These are phyloP conservation scores for Apteryx mantelli DNA, from an alignment of 2,113 vertebrate genomes.

Conservation along the genomic window DNA sequence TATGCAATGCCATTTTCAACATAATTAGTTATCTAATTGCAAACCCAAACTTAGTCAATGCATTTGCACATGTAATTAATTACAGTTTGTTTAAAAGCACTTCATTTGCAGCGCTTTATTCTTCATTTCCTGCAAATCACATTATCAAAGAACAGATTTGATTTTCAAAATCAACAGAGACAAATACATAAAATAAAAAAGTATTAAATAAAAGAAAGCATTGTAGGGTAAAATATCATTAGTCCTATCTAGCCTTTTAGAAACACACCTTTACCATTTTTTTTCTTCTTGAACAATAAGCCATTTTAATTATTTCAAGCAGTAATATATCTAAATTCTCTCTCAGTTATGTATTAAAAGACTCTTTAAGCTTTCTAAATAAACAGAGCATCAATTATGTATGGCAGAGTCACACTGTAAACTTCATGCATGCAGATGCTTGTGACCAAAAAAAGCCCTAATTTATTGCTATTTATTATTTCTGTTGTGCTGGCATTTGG, in stretches of 20 bases:
- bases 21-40: constrained; percentile 69
- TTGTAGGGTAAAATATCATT: background rate
- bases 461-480: background rate
- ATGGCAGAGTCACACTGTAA: background rate
- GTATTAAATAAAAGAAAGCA: background rate
- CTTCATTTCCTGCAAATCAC: background rate
- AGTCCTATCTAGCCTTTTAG: background rate
- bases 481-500: background rate
- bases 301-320: background rate
- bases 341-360: background rate
- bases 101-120: constrained; percentile 36
- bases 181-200: background rate
- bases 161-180: constrained; percentile 13
- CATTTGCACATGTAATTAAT: constrained; percentile 55
- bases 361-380: background rate
- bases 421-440: background rate
- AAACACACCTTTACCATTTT: background rate
- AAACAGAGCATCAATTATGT: background rate
- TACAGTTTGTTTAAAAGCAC: constrained; percentile 55
- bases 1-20: constrained; percentile 59
- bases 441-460: background rate
- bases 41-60: constrained; percentile 39
- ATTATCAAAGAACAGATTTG: constrained; percentile 10
- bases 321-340: background rate
- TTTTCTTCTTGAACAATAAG: background rate